Conservation (phyloP, 1,140 invertebrate species). For the Anadara kagoshimensis region DNA sequence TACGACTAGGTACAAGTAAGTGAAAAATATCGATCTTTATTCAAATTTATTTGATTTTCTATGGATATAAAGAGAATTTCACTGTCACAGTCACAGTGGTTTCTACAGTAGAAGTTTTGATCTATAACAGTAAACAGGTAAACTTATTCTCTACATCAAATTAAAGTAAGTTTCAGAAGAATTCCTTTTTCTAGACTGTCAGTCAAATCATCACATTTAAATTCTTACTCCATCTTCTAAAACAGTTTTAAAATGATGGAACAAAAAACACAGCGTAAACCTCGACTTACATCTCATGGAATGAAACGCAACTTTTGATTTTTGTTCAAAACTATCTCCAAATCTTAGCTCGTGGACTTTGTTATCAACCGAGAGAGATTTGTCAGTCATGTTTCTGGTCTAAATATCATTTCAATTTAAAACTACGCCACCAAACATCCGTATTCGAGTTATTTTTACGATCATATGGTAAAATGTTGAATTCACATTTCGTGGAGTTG, state of each 20-base stretch:
- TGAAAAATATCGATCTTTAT: too few relatives aligned
- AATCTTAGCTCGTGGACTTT: slow-evolving; percentile 58
- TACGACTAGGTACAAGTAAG: too few relatives aligned
- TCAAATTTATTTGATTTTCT: too few relatives aligned
- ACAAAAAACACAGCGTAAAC: neutral
- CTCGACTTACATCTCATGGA: slow-evolving; percentile 63
- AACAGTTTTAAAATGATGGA: neutral
- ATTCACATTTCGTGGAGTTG: too few relatives aligned
- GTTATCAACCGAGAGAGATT: slow-evolving; percentile 48
- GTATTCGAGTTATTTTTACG: too few relatives aligned
- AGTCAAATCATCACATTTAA: neutral
- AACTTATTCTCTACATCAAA: neutral
- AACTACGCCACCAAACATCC: too few relatives aligned
- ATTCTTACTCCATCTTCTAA: neutral
- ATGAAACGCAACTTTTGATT: slow-evolving; percentile 57
- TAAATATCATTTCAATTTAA: too few relatives aligned
- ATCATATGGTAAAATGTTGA: too few relatives aligned
- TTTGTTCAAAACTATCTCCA: slow-evolving; percentile 60
- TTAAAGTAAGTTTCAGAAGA: neutral
- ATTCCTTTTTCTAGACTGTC: neutral
- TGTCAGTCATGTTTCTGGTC: slow-evolving; percentile 30
- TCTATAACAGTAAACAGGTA: neutral
- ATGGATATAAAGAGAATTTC: too few relatives aligned
- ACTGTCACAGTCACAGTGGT: too few relatives aligned
- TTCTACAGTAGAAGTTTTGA: too few relatives aligned